Evolutionary conservation across 2,888 invertebrate genomes (phyloP).

Genomic region (Rutpela maculata): DNA sequence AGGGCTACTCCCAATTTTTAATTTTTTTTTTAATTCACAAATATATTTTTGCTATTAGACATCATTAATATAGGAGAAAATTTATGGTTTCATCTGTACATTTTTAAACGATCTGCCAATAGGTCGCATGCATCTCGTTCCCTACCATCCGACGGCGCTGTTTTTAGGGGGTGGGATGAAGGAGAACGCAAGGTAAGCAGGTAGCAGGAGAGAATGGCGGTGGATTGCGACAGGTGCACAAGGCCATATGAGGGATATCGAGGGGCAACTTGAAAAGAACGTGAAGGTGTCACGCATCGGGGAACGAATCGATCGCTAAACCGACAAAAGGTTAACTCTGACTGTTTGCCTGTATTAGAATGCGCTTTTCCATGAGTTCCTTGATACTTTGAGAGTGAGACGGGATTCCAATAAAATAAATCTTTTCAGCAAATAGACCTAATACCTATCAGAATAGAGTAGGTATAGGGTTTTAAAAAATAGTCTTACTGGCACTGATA

Average conservation of each 20-base stretch:
- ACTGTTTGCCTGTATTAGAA: constrained; percentile 42
- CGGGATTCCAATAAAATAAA: constrained; percentile 29
- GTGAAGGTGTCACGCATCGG: constrained; percentile 64
- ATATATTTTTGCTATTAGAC: too few relatives aligned
- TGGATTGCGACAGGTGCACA: constrained; percentile 55
- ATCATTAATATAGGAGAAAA: background rate
- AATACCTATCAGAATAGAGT: constrained; percentile 9
- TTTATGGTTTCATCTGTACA: background rate
- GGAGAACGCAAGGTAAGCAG: constrained; percentile 54
- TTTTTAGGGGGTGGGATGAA: constrained; percentile 1
- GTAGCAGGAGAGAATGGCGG: constrained; percentile 55
- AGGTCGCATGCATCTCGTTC: background rate
- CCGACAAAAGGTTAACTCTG: constrained; percentile 52
- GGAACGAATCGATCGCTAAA: constrained; percentile 63
- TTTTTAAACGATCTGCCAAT: constrained; percentile 11
- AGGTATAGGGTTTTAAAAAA: background rate
- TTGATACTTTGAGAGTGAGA: constrained; percentile 26
- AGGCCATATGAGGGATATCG: constrained; percentile 44
- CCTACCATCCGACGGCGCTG: constrained; percentile 8
- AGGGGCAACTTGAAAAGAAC: constrained; percentile 52
- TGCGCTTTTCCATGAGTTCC: constrained; percentile 40
- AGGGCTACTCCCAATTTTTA: too few relatives aligned
- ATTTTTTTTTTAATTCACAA: too few relatives aligned
- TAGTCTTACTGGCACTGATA: background rate
- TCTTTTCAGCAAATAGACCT: constrained; percentile 27